A percentile compares a stretch with the other conserved stretches of the same genome.
Evolutionary conservation across 2,113 vertebrate species (phyloP).

Genomic region (Ophiodon elongatus): DNA sequence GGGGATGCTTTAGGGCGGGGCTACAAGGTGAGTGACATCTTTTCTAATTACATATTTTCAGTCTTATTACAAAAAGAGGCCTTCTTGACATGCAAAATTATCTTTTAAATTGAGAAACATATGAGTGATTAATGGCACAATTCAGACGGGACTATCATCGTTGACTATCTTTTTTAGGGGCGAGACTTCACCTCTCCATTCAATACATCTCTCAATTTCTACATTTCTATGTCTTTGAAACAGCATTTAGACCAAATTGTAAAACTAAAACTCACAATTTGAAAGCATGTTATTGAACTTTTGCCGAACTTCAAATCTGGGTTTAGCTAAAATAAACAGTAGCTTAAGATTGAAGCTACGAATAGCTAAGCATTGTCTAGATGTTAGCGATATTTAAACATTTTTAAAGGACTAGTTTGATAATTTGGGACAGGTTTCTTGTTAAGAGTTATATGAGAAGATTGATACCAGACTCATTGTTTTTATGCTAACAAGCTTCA

Average conservation of each 20-base stretch:
- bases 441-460: not conserved
- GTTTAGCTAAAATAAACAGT: not conserved
- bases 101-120: too few species aligned
- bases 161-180: too few species aligned
- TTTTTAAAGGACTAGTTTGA: not conserved
- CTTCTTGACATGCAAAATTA: too few species aligned
- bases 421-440: not conserved
- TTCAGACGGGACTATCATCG: too few species aligned
- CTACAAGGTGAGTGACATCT: too few species aligned
- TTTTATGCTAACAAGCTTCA: not conserved
- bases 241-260: not conserved
- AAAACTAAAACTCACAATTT: constrained; percentile 2
- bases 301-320: not conserved
- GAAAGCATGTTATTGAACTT: not conserved
- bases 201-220: not conserved
- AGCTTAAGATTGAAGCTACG: not conserved
- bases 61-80: too few species aligned
- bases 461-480: not conserved
- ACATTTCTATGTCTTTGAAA: not conserved
- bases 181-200: too few species aligned
- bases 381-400: not conserved
- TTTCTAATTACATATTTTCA: too few species aligned
- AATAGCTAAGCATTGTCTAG: not conserved
- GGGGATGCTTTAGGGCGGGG: too few species aligned
- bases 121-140: too few species aligned